A percentile compares a stretch with the other conserved stretches of the same genome.
Conservation (phyloP, 1,140 invertebrate genomes). For the Coptotermes formosanus region DNA sequence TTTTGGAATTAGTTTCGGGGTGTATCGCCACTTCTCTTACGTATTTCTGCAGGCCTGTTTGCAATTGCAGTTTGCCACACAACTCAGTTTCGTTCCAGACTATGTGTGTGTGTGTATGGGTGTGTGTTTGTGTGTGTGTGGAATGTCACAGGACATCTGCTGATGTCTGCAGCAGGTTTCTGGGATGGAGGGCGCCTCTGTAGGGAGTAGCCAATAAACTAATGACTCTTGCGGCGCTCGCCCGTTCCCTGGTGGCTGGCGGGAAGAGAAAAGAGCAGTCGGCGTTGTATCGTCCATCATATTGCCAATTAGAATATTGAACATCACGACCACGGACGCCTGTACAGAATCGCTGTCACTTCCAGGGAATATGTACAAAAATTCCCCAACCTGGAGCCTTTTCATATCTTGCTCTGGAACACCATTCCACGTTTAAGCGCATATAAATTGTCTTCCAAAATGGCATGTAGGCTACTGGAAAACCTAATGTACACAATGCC, state of each 20-base stretch:
- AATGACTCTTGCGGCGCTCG: neutral
- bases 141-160: neutral
- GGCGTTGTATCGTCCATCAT: neutral
- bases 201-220: conserved; percentile 8
- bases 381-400: neutral
- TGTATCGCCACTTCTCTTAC: too few relatives aligned
- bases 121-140: too few relatives aligned
- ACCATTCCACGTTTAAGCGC: too few relatives aligned
- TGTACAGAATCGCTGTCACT: neutral
- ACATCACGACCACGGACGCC: neutral
- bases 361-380: neutral
- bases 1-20: too few relatives aligned
- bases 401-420: too few relatives aligned
- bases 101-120: too few relatives aligned
- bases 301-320: conserved; percentile 14
- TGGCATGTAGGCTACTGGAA: too few relatives aligned
- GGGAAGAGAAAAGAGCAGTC: neutral
- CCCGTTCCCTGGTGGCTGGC: neutral
- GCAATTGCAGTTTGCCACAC: too few relatives aligned
- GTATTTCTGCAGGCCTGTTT: too few relatives aligned
- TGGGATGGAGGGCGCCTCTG: neutral
- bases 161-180: neutral
- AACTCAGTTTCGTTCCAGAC: too few relatives aligned
- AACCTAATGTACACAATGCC: too few relatives aligned
- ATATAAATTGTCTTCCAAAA: too few relatives aligned